Conservation (phyloP, 37 sponge, comb jelly and placozoan genomes). For the Cladorhizidae sp. region DNA sequence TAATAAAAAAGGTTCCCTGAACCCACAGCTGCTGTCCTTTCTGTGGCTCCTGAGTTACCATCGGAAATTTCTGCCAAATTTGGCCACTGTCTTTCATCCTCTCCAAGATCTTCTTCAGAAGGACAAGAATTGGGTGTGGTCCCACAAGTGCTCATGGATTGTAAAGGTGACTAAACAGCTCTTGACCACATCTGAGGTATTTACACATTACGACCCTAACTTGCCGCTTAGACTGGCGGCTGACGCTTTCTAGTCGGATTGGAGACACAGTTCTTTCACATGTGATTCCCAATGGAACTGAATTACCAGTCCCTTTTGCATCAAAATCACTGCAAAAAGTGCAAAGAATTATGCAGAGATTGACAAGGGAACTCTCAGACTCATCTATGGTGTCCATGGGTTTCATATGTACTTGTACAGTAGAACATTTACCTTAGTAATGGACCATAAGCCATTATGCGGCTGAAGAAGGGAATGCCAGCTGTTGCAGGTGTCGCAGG, state of each 20-base stretch:
- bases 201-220: conserved; percentile 28
- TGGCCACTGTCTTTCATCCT: conserved; percentile 23
- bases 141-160: background rate
- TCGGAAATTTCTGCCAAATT: conserved; percentile 45
- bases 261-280: conserved; percentile 48
- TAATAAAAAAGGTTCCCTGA: conserved; percentile 26
- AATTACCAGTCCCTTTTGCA: conserved; percentile 38
- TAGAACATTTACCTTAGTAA: background rate
- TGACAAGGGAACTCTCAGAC: conserved; percentile 4
- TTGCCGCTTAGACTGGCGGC: conserved; percentile 9
- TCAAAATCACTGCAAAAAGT: conserved; percentile 1
- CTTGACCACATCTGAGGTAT: conserved; percentile 21
- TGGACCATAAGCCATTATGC: conserved; percentile 14
- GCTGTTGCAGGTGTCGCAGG: conserved; percentile 17
- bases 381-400: conserved; percentile 2
- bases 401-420: conserved; percentile 8
- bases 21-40: conserved; percentile 26
- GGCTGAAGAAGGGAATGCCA: conserved; percentile 13
- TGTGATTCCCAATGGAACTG: conserved; percentile 15
- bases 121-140: conserved; percentile 34
- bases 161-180: conserved; percentile 13
- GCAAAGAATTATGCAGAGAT: conserved; percentile 11
- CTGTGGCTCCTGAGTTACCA: conserved; percentile 36
- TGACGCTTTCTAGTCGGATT: conserved; percentile 43
- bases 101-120: conserved; percentile 38